phyloP scores from a whole-genome alignment of 2,888 invertebrate species.

The Lysandra bellargus region DNA sequence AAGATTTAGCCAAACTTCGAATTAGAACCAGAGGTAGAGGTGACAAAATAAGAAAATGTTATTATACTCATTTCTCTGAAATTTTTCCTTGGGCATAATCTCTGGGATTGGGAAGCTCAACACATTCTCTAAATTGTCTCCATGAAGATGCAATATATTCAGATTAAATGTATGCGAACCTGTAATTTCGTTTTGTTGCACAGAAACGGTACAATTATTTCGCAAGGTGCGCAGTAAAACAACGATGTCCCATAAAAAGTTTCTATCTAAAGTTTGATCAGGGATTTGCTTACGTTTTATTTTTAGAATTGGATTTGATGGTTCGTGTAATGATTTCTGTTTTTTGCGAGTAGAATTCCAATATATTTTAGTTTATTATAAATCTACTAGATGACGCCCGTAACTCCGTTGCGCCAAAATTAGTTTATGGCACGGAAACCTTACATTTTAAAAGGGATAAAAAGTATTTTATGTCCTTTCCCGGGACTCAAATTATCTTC shows the following conservation, averaged over 20 bases:
- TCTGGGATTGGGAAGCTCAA: conserved; percentile 56
- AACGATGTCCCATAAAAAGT: conserved; percentile 2
- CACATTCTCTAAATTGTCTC: conserved; percentile 71
- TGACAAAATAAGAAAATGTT: conserved; percentile 56
- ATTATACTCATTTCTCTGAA: conserved; percentile 58
- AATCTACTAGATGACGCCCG: too few relatives aligned
- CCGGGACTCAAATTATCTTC: too few relatives aligned
- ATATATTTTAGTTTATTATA: background rate
- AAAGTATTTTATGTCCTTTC: too few relatives aligned
- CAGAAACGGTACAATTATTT: conserved; percentile 7
- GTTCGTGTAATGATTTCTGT: background rate
- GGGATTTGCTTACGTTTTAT: conserved; percentile 2
- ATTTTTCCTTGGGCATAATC: conserved; percentile 59
- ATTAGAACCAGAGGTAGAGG: conserved; percentile 14
- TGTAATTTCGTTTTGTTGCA: conserved; percentile 36
- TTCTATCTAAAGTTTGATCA: background rate
- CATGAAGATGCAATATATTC: conserved; percentile 70
- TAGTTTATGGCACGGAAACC: too few relatives aligned
- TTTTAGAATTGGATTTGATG: background rate
- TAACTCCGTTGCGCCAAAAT: too few relatives aligned
- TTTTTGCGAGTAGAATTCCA: background rate
- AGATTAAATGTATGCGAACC: conserved; percentile 45
- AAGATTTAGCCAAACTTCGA: too few relatives aligned
- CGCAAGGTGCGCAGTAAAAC: background rate
- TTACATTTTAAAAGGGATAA: too few relatives aligned